Percentiles rank a stretch among this genome's conserved stretches.
Evolutionary conservation across 2,888 invertebrate species (phyloP).

Genomic region (Parasteatoda lunata): DNA sequence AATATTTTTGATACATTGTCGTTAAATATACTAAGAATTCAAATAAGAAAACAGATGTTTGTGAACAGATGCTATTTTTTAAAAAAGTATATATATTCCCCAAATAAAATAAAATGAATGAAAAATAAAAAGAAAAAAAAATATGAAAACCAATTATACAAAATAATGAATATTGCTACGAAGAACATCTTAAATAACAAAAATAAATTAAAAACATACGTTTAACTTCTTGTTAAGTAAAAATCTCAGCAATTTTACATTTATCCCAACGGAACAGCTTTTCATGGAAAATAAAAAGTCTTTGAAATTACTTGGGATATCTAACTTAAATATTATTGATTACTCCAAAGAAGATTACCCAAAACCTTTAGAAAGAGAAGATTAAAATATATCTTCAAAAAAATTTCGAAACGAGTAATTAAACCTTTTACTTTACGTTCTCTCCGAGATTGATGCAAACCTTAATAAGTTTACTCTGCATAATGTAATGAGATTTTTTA

Average conservation of each 20-base stretch:
- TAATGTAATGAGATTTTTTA: constrained; percentile 8
- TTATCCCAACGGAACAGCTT: background rate
- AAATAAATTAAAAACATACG: too few relatives aligned
- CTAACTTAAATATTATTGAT: constrained; percentile 30
- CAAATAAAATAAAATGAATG: too few relatives aligned
- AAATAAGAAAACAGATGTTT: too few relatives aligned
- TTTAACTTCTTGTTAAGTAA: too few relatives aligned
- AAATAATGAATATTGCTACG: too few relatives aligned
- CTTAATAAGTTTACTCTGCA: constrained; percentile 20
- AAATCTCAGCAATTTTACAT: background rate
- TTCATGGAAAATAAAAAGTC: constrained; percentile 14
- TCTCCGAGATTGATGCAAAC: constrained; percentile 8
- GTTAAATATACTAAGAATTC: too few relatives aligned
- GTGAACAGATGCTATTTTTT: too few relatives aligned
- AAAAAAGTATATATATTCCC: too few relatives aligned
- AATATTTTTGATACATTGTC: too few relatives aligned
- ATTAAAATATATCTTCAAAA: constrained; percentile 14
- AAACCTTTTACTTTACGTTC: constrained; percentile 25
- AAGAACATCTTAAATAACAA: too few relatives aligned
- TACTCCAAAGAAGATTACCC: background rate
- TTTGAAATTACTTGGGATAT: constrained; percentile 25
- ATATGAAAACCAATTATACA: too few relatives aligned
- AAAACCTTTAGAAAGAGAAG: constrained; percentile 1
- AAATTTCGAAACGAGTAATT: constrained; percentile 14
- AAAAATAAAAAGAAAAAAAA: too few relatives aligned